Conservation (phyloP, 2,888 invertebrate species). For the Andrena trimmerana region DNA sequence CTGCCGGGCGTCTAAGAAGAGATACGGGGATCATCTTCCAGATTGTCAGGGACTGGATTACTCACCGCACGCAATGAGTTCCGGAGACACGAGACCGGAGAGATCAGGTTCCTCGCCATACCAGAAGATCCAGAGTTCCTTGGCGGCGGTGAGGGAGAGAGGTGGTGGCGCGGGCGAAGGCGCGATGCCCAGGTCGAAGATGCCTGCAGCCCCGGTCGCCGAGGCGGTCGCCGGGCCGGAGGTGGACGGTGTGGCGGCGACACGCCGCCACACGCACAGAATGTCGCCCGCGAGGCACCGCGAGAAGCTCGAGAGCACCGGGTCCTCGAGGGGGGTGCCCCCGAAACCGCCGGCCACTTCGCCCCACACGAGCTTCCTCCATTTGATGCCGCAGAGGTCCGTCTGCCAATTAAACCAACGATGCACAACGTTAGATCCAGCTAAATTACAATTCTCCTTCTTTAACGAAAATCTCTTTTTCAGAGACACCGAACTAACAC, state of each 20-base stretch:
- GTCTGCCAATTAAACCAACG: constrained; percentile 89
- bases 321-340: constrained; percentile 93
- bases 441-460: not conserved
- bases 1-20: not conserved
- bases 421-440: not conserved
- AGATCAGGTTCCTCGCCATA: constrained; percentile 99
- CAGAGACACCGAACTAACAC: not conserved
- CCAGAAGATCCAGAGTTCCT: constrained; percentile 99
- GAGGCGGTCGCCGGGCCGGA: constrained; percentile 84
- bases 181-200: constrained; percentile 86
- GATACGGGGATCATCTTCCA: not conserved
- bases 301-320: constrained; percentile 95
- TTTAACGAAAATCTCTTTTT: not conserved
- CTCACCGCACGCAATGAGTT: constrained; percentile 95
- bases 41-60: constrained; percentile 69
- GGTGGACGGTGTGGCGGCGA: constrained; percentile 87
- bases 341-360: constrained; percentile 87
- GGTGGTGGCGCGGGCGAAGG: constrained; percentile 90
- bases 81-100: constrained; percentile 92
- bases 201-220: constrained; percentile 76
- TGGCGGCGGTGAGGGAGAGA: constrained; percentile 93
- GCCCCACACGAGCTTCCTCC: constrained; percentile 97
- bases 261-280: constrained; percentile 98
- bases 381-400: constrained; percentile 99
- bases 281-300: constrained; percentile 97